Evolutionary conservation across 2,888 invertebrate species (phyloP), one percentile per base, ranked within the genome.

Genomic region (Helicoverpa assulta): DNA sequence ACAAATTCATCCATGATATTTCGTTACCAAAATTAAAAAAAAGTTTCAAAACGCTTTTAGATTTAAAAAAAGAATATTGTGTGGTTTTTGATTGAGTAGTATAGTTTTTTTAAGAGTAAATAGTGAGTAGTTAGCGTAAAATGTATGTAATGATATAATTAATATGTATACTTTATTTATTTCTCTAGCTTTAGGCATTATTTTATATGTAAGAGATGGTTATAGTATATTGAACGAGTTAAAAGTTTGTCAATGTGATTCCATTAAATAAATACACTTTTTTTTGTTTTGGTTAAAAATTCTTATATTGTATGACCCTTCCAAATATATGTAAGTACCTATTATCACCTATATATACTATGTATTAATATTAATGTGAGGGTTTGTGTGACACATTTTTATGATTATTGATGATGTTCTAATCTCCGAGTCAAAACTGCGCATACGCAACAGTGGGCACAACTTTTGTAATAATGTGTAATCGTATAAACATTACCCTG

Each of bases 221-320:
- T 83, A 83, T 80, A 85, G 76, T 85, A 81, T 82, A 81, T 81
- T 75, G 78, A 81, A 85, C 78, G 70, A 84, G 80, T 51, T 47
- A 62, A 85, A 83, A 54, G 50, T 80, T 80, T 91, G 87, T 90
- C 85, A 84, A 88, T 84, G 86, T 85, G 85, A 93, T 93, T 93
- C 91, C 90, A 93, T 90, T 89, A 85, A 91, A 91, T 92, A 90
- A 91, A 92, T 86, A 86, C 84, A 74, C 85, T 82, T 87, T 88
- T 87, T 88, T 90, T 85, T 87, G 85, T 87, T 88, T 89, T 82
- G 73, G 85, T 81, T 78, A 63, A 69, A 73, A 57, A 80, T 74
- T 79, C 67, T 59, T 61, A 73, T 76, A 19, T 68, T 59, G 57
- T 68, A 54, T 60, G 18, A 63, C 51, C 73, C 68, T 57, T 75